These are phyloP conservation scores for Callyntrura sp. DNA, from an alignment of 2,888 invertebrate species.

Conservation along the genomic window DNA sequence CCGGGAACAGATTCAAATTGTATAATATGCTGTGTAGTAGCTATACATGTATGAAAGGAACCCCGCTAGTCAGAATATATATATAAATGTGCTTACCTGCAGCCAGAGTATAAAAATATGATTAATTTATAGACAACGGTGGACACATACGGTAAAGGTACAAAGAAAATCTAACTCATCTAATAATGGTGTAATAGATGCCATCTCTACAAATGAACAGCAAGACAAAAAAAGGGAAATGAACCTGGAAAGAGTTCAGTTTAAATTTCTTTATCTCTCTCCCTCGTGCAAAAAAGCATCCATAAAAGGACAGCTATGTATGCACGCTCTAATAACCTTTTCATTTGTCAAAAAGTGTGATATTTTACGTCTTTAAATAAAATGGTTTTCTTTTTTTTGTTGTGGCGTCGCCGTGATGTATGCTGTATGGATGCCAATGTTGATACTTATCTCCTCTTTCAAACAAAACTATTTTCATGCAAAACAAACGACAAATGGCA, in stretches of 20 bases:
- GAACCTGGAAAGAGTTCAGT: background rate
- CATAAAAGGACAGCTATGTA: slow-evolving; percentile 17
- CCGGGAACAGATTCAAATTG: slow-evolving; percentile 25
- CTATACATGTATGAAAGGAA: too few species aligned
- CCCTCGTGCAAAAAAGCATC: background rate
- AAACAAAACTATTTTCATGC: slow-evolving; percentile 34
- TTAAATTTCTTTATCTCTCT: background rate
- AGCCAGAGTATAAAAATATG: too few species aligned
- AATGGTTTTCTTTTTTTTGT: background rate
- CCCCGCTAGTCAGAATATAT: too few species aligned
- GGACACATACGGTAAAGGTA: too few species aligned
- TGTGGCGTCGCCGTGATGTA: background rate
- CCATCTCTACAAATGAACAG: too few species aligned
- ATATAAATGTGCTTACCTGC: too few species aligned
- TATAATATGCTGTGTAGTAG: background rate
- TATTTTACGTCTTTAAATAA: background rate
- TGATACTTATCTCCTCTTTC: background rate
- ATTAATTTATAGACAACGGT: too few species aligned
- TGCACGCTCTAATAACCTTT: slow-evolving; percentile 38
- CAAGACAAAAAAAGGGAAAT: too few species aligned
- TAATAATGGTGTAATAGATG: too few species aligned
- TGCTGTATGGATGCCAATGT: background rate
- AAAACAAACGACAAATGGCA: slow-evolving; percentile 29
- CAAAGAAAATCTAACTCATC: too few species aligned
- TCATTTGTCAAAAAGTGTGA: slow-evolving; percentile 20